These are phyloP conservation scores for Heliocidaris tuberculata DNA, from an alignment of 35 echinoderm and acorn worm genomes.

Conservation along the genomic window DNA sequence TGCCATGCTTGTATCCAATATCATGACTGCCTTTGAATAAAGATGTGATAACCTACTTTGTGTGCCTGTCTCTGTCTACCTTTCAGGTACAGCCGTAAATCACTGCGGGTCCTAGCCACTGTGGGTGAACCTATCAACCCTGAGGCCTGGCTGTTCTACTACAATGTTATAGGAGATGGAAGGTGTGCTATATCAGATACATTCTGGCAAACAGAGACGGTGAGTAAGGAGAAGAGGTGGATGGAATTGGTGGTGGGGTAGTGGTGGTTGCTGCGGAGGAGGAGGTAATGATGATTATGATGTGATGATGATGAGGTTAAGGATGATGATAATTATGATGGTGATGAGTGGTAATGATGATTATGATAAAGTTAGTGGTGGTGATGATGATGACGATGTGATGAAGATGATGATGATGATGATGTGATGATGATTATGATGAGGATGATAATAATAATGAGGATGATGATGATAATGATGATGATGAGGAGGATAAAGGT, in stretches of 20 bases:
- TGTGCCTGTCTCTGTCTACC: background rate
- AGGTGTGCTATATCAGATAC: slow-evolving; percentile 91
- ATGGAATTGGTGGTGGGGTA: too few relatives aligned
- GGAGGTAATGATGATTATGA: too few relatives aligned
- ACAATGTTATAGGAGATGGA: slow-evolving; percentile 80
- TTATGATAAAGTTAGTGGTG: background rate
- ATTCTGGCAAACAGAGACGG: slow-evolving; percentile 90
- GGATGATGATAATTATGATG: too few relatives aligned
- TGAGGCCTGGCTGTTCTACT: slow-evolving; percentile 97
- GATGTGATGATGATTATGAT: too few relatives aligned
- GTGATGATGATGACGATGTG: background rate
- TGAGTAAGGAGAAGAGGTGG: slow-evolving; percentile 18
- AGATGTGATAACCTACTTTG: background rate
- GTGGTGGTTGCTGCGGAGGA: too few relatives aligned
- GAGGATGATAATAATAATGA: background rate
- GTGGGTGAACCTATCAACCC: slow-evolving; percentile 99
- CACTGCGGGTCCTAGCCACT: slow-evolving; percentile 84
- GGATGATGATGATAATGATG: background rate
- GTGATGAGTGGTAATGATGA: background rate
- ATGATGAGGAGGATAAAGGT: background rate
- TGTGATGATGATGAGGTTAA: too few relatives aligned
- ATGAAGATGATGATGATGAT: background rate
- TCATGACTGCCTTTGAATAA: too few relatives aligned
- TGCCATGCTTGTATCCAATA: too few relatives aligned
- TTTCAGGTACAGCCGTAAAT: slow-evolving; percentile 81